Conservation (phyloP, 2,113 vertebrate genomes). For the Pavo muticus region DNA sequence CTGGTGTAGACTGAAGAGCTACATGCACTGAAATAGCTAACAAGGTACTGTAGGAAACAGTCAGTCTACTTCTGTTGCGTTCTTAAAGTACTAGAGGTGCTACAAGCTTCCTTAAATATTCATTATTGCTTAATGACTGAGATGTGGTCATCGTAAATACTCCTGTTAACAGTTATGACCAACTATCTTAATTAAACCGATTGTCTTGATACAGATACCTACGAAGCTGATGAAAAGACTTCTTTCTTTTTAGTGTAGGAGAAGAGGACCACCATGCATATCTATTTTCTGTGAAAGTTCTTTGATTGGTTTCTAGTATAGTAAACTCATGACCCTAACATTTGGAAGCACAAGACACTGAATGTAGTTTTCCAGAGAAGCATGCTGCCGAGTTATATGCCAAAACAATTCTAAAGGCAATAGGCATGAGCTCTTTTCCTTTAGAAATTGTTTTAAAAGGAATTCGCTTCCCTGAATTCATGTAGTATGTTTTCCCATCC, state of each 20-base stretch:
- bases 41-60: neutral
- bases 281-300: neutral
- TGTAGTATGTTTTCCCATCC: neutral
- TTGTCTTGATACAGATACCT: neutral
- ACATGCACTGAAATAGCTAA: neutral
- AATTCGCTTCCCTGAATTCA: neutral
- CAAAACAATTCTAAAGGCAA: neutral
- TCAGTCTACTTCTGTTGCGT: neutral
- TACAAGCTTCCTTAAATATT: neutral
- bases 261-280: neutral
- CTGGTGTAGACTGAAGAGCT: neutral
- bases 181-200: neutral
- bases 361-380: neutral
- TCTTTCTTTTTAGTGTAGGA: neutral
- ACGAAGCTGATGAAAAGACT: neutral
- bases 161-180: neutral
- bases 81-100: neutral
- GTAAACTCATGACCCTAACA: neutral
- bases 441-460: neutral
- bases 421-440: neutral
- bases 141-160: neutral
- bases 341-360: neutral
- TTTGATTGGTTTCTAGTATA: neutral
- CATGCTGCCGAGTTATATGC: neutral
- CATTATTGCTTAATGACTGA: neutral